Conservation (phyloP, 92 coral and sea anemone species). For the Porites evermanni region DNA sequence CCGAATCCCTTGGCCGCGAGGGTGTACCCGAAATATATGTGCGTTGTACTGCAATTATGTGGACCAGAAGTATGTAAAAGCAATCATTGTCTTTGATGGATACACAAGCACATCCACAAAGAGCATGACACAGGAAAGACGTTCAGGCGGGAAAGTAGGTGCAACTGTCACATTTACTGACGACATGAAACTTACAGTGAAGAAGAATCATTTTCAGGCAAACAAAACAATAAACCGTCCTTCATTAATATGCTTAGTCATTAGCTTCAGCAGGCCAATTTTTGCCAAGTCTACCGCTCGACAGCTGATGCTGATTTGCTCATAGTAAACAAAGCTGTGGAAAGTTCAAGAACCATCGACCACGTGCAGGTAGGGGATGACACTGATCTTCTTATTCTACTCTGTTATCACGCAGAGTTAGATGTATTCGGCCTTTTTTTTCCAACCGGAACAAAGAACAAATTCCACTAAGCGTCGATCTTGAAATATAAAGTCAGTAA, state of each 20-base stretch:
- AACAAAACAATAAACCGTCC: slow-evolving; percentile 50
- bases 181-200: slow-evolving; percentile 52
- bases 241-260: slow-evolving; percentile 45
- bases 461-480: too few relatives aligned
- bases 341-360: too few relatives aligned
- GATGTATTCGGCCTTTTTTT: too few relatives aligned
- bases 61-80: slow-evolving; percentile 9
- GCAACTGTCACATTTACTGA: slow-evolving; percentile 37
- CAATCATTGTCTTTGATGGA: slow-evolving; percentile 4
- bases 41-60: neutral
- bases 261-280: slow-evolving; percentile 4
- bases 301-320: too few relatives aligned
- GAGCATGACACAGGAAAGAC: slow-evolving; percentile 49
- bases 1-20: slow-evolving; percentile 45
- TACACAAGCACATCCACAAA: slow-evolving; percentile 12
- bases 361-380: too few relatives aligned
- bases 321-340: too few relatives aligned
- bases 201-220: slow-evolving; percentile 53
- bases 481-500: too few relatives aligned
- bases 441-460: too few relatives aligned
- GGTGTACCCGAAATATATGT: neutral
- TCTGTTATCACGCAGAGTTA: too few relatives aligned
- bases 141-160: slow-evolving; percentile 29
- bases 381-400: too few relatives aligned
- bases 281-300: too few relatives aligned